Percentiles rank a stretch among this genome's conserved stretches.
phyloP scores from a whole-genome alignment of 2,797 vertebrate genomes.

The Brotula barbata region DNA sequence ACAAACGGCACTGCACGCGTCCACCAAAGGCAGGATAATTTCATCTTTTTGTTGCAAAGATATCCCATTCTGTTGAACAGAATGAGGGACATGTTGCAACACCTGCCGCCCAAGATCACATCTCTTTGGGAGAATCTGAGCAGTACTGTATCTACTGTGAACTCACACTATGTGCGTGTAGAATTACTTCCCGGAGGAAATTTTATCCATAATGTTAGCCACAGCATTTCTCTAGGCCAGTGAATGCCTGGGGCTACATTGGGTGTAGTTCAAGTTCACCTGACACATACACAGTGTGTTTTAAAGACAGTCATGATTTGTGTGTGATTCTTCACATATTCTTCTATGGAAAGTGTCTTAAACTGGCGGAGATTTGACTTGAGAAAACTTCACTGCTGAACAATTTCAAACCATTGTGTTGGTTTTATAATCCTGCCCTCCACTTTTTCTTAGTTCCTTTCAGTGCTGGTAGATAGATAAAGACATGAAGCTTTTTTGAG shows the following conservation, averaged over 20 bases:
- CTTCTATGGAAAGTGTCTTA: neutral
- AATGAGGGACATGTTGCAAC: constrained; percentile 21
- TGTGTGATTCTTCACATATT: neutral
- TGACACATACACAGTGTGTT: constrained; percentile 13
- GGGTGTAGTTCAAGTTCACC: neutral
- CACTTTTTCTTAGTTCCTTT: too few relatives aligned
- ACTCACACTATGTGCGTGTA: constrained; percentile 17
- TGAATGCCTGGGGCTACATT: constrained; percentile 3
- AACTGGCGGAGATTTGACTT: neutral
- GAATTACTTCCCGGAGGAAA: constrained; percentile 50
- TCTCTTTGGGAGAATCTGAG: constrained; percentile 39
- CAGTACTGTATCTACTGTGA: constrained; percentile 54
- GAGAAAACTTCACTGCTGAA: neutral
- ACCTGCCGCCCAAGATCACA: neutral
- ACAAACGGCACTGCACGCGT: neutral
- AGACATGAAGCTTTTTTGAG: too few relatives aligned
- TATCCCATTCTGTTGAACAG: neutral
- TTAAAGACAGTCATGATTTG: neutral
- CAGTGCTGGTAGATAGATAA: too few relatives aligned
- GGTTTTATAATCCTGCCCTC: too few relatives aligned
- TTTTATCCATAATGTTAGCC: constrained; percentile 24
- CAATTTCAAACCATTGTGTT: too few relatives aligned
- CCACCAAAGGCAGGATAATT: neutral
- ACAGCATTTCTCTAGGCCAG: constrained; percentile 27
- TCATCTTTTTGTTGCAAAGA: constrained; percentile 14